A percentile compares a stretch with the other conserved stretches of the same genome.
These are phyloP conservation scores for Trachemys scripta DNA, from an alignment of 2,113 vertebrate genomes.

Conservation along the genomic window DNA sequence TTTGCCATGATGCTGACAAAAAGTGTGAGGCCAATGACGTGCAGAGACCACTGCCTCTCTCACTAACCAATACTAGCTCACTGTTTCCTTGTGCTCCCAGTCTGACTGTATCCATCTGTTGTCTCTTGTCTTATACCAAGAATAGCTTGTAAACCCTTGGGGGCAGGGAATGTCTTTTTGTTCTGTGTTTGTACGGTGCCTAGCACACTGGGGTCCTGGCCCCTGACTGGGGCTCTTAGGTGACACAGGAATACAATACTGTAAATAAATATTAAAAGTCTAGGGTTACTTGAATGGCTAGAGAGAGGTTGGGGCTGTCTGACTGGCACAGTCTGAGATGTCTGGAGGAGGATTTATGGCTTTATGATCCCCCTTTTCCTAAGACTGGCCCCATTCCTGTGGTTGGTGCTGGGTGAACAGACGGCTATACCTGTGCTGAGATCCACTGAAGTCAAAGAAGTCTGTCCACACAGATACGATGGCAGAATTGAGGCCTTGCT, in stretches of 20 bases:
- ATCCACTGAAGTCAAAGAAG: slow-evolving; percentile 3
- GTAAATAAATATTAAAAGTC: neutral
- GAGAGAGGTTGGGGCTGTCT: neutral
- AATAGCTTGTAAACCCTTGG: neutral
- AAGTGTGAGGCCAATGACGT: neutral
- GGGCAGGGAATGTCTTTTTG: neutral
- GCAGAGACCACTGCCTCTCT: neutral
- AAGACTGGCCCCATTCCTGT: neutral
- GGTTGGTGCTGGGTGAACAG: neutral
- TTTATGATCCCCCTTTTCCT: neutral
- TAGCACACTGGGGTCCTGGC: neutral
- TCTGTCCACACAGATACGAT: accelerated
- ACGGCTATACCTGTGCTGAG: neutral
- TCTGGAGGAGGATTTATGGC: neutral
- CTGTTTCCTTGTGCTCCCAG: neutral
- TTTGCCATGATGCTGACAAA: neutral
- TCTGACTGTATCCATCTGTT: neutral
- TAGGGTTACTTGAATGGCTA: neutral
- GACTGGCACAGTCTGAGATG: neutral
- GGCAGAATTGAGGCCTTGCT: neutral
- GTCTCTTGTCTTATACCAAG: neutral
- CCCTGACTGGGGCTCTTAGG: neutral
- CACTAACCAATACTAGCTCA: neutral
- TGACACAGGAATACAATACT: neutral
- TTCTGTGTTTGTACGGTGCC: neutral